Conservation (phyloP, 2,888 invertebrate genomes). For the Apotomis betuletana region DNA sequence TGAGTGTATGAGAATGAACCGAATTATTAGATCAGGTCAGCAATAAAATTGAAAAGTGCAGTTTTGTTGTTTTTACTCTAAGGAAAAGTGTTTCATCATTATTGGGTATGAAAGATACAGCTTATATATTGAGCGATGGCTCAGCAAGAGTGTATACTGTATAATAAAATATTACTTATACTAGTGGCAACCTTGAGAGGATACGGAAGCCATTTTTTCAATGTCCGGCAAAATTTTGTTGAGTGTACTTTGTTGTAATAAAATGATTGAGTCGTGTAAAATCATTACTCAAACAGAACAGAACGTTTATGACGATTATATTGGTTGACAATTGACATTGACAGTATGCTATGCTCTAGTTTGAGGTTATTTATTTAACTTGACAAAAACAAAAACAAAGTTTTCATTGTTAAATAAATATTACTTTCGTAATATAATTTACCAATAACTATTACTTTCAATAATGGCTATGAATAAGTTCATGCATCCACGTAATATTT, state of each 20-base stretch:
- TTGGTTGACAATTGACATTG: background rate
- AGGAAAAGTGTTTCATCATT: background rate
- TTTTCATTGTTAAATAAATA: background rate
- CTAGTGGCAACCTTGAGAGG: background rate
- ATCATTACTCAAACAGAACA: conserved; percentile 3
- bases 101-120: background rate
- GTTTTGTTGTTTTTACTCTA: no score
- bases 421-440: no score
- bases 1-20: background rate
- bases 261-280: background rate
- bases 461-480: conserved; percentile 86
- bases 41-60: no score
- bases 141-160: background rate
- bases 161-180: background rate
- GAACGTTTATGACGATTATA: background rate
- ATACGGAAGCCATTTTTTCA: background rate
- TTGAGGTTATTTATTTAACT: background rate
- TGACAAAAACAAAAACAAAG: background rate
- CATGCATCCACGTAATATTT: conserved; percentile 97
- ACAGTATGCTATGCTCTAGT: background rate
- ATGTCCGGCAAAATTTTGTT: no score
- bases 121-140: background rate
- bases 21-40: no score
- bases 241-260: no score
- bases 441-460: background rate